Evolutionary conservation across 2,888 invertebrate species (phyloP), one percentile per base, ranked within the genome.

Genomic region (Chymomyza procnemis): DNA sequence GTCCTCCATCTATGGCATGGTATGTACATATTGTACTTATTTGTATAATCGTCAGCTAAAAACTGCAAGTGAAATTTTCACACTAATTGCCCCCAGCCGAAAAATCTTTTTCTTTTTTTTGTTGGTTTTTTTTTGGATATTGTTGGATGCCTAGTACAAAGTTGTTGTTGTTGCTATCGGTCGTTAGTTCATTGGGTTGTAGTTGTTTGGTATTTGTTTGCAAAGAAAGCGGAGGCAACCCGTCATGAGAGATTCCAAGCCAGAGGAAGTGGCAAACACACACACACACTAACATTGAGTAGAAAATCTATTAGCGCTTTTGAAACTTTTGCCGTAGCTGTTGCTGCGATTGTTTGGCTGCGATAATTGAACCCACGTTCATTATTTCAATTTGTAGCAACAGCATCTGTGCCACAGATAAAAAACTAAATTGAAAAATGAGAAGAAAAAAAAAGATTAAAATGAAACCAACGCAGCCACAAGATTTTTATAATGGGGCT

Each of bases 321-420:
- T 67, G 68, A 57, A 70, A 59, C 56, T 14, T 56, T 56, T 56
- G 26, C 26, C 8, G 18, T 50, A 18, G 21, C 72, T 62, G 73
- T 55, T 64, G 75, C 82, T 64, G 75, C 82, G 81, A 84, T 86
- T 81, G 81, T 77, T 82, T 82, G 80, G 71, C 70, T 66, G 87
- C 77, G 87, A 82, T 84, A 87, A 87, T 84, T 84, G 85, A 87
- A 83, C 84, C 85, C 83, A 87, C 83, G 87, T 85, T 87, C 83
- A 80, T 83, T 83, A 84, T 80, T 77, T 77, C 84, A 83, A 84
- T 85, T 85, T 87, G 79, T 69, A 74, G 70, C 72, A 76, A 50
- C 18, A 62, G 62, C 48, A 61, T 48, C 60, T 48, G 48, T 26
- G 47, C 69, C 69, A 62, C 61, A 66, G 62, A 68, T 70, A 52